Evolutionary conservation across 2,113 vertebrate genomes (phyloP).

Genomic region (Poeciliopsis retropinna): DNA sequence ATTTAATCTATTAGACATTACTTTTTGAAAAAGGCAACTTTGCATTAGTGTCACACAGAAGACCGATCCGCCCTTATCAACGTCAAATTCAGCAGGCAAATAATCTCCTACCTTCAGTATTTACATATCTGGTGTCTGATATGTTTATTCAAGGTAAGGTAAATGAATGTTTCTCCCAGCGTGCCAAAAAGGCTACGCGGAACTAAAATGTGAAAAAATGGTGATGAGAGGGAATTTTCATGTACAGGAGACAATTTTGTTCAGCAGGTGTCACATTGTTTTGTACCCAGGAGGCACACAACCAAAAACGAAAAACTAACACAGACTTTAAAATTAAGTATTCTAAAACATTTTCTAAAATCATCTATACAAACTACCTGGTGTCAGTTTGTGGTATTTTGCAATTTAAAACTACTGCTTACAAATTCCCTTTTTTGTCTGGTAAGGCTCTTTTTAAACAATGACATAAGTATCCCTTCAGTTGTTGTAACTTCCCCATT

Average conservation of each 20-base stretch:
- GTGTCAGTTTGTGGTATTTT: background rate
- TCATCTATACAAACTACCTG: too few species aligned
- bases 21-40: constrained; percentile 11
- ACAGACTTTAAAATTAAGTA: constrained; percentile 9
- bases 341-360: background rate
- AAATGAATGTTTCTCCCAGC: background rate
- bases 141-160: constrained; percentile 1
- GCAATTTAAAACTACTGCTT: background rate
- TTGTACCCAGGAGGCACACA: constrained; percentile 12
- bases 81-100: constrained; percentile 28
- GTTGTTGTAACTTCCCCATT: background rate
- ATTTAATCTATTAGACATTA: background rate
- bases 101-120: constrained; percentile 17
- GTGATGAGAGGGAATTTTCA: background rate
- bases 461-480: background rate
- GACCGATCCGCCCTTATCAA: background rate
- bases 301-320: background rate
- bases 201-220: background rate
- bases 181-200: background rate
- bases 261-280: background rate
- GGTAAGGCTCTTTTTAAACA: background rate
- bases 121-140: constrained; percentile 38
- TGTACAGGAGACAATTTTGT: constrained; percentile 12
- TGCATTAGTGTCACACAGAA: constrained; percentile 14
- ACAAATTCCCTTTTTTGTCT: background rate